Conservation (phyloP, 92 coral and sea anemone genomes). For the Palythoa heliodiscus region DNA sequence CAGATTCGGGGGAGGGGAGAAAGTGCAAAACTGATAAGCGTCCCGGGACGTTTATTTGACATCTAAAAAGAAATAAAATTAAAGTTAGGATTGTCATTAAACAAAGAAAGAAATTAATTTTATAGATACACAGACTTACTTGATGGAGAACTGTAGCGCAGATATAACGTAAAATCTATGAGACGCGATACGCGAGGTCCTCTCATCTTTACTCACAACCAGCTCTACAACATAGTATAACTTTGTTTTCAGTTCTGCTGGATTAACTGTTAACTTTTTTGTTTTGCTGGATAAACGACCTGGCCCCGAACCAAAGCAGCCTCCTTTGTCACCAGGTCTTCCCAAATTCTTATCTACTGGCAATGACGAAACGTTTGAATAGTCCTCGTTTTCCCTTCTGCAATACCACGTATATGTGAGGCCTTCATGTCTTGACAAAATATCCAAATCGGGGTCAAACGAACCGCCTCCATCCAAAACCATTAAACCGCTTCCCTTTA, state of each 20-base stretch:
- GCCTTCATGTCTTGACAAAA: constrained; percentile 33
- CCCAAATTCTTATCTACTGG: constrained; percentile 58
- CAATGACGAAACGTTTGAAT: constrained; percentile 49
- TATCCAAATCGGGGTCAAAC: constrained; percentile 62
- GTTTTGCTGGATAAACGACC: constrained; percentile 65
- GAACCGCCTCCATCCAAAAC: constrained; percentile 63
- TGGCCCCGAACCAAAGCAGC: constrained; percentile 85
- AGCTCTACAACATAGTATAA: constrained; percentile 59
- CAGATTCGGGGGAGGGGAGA: too few species aligned
- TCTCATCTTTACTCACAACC: constrained; percentile 55
- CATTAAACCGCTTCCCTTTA: constrained; percentile 67
- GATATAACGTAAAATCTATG: constrained; percentile 64
- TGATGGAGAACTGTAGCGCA: constrained; percentile 63
- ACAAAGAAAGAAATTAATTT: too few species aligned
- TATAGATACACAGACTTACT: constrained; percentile 46
- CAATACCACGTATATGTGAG: constrained; percentile 73
- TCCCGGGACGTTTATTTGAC: background rate
- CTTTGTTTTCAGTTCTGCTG: constrained; percentile 50
- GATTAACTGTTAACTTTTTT: constrained; percentile 45
- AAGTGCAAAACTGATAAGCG: too few species aligned
- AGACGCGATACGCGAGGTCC: constrained; percentile 50
- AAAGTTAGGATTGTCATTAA: too few species aligned
- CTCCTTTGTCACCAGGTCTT: constrained; percentile 63
- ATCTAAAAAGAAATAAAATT: background rate
- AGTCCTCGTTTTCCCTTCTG: constrained; percentile 65